phyloP scores from a whole-genome alignment of 2,888 invertebrate genomes.

The Stramonita haemastoma region DNA sequence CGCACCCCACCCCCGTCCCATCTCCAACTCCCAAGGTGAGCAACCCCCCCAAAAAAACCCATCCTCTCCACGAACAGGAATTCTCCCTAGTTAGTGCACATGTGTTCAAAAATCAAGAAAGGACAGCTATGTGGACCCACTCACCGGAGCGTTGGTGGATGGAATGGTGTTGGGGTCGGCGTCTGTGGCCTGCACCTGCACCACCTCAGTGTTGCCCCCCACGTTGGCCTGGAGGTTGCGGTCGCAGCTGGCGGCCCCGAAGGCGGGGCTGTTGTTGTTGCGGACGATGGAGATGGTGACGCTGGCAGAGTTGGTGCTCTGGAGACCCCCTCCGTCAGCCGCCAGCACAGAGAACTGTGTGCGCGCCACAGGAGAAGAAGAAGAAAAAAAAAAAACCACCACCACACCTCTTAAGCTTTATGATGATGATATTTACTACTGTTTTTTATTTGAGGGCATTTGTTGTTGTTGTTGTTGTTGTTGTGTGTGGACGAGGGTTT shows the following conservation, averaged over 20 bases:
- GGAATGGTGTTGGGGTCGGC: conserved; percentile 4
- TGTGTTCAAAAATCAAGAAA: neutral
- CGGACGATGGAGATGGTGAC: conserved; percentile 51
- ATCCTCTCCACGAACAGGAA: neutral
- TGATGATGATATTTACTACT: too few species aligned
- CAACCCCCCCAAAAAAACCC: too few species aligned
- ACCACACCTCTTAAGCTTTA: too few species aligned
- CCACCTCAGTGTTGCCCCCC: neutral
- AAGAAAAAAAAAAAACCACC: neutral
- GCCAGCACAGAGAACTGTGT: conserved; percentile 42
- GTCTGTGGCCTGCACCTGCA: conserved; percentile 39
- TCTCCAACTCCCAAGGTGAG: too few species aligned
- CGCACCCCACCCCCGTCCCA: too few species aligned
- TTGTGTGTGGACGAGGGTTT: too few species aligned
- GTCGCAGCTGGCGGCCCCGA: neutral
- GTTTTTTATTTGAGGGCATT: too few species aligned
- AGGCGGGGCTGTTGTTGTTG: conserved; percentile 44
- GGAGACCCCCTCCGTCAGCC: conserved; percentile 38
- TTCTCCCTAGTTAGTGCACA: neutral
- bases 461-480: too few species aligned
- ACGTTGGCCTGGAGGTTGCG: neutral
- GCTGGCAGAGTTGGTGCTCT: conserved; percentile 41
- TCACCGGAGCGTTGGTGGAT: neutral
- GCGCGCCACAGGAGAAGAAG: neutral
- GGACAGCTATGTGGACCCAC: neutral